phyloP scores from a whole-genome alignment of 2,888 invertebrate species.

The Tridacna gigas region DNA sequence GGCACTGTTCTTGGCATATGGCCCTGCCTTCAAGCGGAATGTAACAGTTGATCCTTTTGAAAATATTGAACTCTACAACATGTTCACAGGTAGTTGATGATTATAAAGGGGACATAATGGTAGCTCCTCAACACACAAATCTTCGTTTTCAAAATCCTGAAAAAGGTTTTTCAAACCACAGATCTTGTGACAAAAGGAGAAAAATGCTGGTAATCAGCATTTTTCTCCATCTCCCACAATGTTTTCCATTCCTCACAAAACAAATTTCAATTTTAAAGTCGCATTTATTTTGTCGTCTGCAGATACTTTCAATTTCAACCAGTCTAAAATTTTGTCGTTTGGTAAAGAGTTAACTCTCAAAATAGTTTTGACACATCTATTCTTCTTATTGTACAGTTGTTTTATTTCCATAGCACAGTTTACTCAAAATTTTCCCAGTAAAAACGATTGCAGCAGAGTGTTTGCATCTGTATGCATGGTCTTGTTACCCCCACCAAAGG shows the following conservation, averaged over 20 bases:
- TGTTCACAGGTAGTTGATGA: constrained; percentile 80
- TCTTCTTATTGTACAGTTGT: too few species aligned
- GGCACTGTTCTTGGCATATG: constrained; percentile 84
- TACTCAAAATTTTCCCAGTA: too few species aligned
- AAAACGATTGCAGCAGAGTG: too few species aligned
- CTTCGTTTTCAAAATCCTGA: too few species aligned
- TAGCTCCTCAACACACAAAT: too few species aligned
- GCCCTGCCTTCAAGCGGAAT: constrained; percentile 83
- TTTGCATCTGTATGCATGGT: too few species aligned
- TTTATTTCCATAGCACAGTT: too few species aligned
- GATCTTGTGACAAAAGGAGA: not conserved
- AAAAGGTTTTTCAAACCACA: too few species aligned
- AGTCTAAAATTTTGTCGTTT: not conserved
- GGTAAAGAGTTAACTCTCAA: not conserved
- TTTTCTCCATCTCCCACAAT: not conserved
- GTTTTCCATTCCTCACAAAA: not conserved
- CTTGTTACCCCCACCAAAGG: too few species aligned
- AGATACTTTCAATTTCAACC: not conserved
- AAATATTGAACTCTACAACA: constrained; percentile 85
- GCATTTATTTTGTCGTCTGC: not conserved
- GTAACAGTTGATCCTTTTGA: constrained; percentile 82
- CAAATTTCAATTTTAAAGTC: not conserved
- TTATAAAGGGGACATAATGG: too few species aligned
- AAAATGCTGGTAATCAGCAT: not conserved
- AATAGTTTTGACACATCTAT: too few species aligned